A percentile compares a stretch with the other conserved stretches of the same genome.
phyloP scores from a whole-genome alignment of 2,113 vertebrate species.

The Heterotis niloticus region DNA sequence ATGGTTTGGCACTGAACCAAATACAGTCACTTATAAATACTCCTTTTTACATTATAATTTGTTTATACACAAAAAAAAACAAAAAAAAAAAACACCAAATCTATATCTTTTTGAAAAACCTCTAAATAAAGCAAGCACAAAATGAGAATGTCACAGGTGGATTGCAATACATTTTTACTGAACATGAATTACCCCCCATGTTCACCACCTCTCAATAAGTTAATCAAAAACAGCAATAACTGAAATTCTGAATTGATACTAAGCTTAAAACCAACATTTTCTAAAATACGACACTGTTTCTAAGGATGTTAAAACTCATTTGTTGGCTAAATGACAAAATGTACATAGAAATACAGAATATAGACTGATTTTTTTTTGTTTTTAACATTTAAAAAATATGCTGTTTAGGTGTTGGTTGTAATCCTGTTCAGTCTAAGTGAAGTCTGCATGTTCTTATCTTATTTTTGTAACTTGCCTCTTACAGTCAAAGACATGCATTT shows the following conservation, averaged over 20 bases:
- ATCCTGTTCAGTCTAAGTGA: too few relatives aligned
- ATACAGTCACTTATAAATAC: background rate
- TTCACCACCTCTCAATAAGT: background rate
- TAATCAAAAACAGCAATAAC: background rate
- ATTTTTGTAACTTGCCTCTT: too few relatives aligned
- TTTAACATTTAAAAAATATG: too few relatives aligned
- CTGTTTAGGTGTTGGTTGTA: too few relatives aligned
- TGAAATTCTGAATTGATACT: too few relatives aligned
- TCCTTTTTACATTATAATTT: background rate
- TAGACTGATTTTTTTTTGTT: too few relatives aligned
- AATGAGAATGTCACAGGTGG: constrained; percentile 51
- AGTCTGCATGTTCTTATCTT: too few relatives aligned
- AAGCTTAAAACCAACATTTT: background rate
- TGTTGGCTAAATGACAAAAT: background rate
- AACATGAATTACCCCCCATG: constrained; percentile 29
- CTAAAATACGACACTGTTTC: background rate
- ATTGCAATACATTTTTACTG: constrained; percentile 33
- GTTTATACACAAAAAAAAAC: background rate
- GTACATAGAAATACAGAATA: too few relatives aligned
- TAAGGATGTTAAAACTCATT: background rate
- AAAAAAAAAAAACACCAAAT: constrained; percentile 65
- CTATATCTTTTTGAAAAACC: constrained; percentile 62
- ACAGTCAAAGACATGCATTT: too few relatives aligned
- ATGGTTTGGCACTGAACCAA: background rate
- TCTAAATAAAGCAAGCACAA: constrained; percentile 54